Percentiles rank a stretch among this genome's conserved stretches.
These are phyloP conservation scores for Rhinogobio ventralis DNA, from an alignment of 2,797 vertebrate species.

Conservation along the genomic window DNA sequence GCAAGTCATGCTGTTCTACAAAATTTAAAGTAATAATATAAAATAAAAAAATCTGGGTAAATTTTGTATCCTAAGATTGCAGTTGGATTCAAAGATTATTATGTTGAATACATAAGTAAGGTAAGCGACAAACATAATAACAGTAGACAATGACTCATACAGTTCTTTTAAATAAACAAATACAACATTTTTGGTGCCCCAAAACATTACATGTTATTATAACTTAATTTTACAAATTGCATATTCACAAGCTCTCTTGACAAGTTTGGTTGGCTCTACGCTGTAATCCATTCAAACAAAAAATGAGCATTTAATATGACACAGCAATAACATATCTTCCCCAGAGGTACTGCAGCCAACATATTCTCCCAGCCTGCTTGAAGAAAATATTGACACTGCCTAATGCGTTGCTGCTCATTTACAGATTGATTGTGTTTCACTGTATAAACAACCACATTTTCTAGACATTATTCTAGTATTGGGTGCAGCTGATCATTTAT, in stretches of 20 bases:
- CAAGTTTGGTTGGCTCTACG: background rate
- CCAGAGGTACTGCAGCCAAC: constrained; percentile 20
- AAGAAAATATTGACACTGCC: constrained; percentile 13
- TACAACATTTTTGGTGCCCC: background rate
- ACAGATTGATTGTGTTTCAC: constrained; percentile 5
- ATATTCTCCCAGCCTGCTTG: constrained; percentile 14
- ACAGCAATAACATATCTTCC: constrained; percentile 44
- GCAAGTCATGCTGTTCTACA: background rate
- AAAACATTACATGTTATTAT: constrained; percentile 27
- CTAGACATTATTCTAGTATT: constrained; percentile 5
- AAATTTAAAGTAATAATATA: background rate
- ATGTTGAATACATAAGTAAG: background rate
- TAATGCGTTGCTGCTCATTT: constrained; percentile 25
- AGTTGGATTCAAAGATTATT: background rate
- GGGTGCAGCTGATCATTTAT: constrained; percentile 5
- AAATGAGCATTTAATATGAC: constrained; percentile 53
- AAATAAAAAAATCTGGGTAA: background rate
- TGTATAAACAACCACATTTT: constrained; percentile 19
- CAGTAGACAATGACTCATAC: background rate
- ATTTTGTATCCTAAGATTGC: background rate
- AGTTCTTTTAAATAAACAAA: constrained; percentile 15
- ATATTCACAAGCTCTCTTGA: constrained; percentile 22
- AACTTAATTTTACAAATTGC: constrained; percentile 36
- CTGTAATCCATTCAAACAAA: constrained; percentile 29
- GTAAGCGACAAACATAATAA: constrained; percentile 1